Conservation (phyloP, 2,113 vertebrate species). For the human region GRCh38 chr3:78110001-78110500, state of each 20-base stretch:
- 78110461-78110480: not conserved
- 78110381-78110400: not conserved
- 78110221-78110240: not conserved
- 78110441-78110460: not conserved
- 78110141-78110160: not conserved
- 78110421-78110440: not conserved
- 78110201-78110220: not conserved
- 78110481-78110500: not conserved
- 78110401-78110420: not conserved
- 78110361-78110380: not conserved
- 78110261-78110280: not conserved
- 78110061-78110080: not conserved
- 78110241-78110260: not conserved
- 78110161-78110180: not conserved
- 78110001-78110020: not conserved
- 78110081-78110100: not conserved
- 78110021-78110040: not conserved
- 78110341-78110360: not conserved
- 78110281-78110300: not conserved
- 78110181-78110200: not conserved
- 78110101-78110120: not conserved
- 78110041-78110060: not conserved
- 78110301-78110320: not conserved
- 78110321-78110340: not conserved
- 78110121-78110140: not conserved